These are phyloP conservation scores for Muscicapa comitata DNA, from an alignment of 2,797 vertebrate species.

Conservation along the genomic window DNA sequence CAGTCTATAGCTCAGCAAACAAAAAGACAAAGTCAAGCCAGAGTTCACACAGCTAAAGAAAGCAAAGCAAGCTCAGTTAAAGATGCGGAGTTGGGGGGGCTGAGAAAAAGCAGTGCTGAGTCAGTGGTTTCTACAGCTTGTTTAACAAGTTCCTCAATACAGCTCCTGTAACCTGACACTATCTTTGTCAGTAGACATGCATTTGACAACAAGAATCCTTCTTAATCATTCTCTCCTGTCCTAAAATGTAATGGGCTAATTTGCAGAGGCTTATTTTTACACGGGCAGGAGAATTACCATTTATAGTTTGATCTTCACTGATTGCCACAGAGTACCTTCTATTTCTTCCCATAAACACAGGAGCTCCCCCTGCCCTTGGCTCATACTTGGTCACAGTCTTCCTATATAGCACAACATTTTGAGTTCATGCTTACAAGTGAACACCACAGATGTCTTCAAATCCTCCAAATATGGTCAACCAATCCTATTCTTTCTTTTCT, in stretches of 20 bases:
- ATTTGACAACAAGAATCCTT: neutral
- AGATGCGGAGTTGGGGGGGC: neutral
- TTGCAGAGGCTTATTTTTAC: neutral
- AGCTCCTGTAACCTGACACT: neutral
- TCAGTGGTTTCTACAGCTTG: neutral
- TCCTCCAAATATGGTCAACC: neutral
- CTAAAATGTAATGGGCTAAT: neutral
- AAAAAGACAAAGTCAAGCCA: conserved; percentile 56
- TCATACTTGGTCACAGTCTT: neutral
- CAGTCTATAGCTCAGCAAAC: conserved; percentile 63
- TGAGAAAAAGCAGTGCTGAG: neutral
- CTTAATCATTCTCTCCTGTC: neutral
- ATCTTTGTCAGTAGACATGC: neutral
- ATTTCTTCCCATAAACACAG: neutral
- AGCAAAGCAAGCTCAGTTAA: conserved; percentile 4
- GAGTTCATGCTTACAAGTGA: neutral
- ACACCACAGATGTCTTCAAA: neutral
- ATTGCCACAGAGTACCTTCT: neutral
- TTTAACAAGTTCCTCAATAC: neutral
- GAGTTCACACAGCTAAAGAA: neutral
- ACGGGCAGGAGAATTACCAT: neutral
- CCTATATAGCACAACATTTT: neutral
- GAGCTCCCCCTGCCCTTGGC: neutral
- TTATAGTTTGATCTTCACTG: neutral
- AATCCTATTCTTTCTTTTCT: neutral